Base-by-base conservation (phyloP, 2,797 vertebrate genomes). In the Muscicapa striata region DNA sequence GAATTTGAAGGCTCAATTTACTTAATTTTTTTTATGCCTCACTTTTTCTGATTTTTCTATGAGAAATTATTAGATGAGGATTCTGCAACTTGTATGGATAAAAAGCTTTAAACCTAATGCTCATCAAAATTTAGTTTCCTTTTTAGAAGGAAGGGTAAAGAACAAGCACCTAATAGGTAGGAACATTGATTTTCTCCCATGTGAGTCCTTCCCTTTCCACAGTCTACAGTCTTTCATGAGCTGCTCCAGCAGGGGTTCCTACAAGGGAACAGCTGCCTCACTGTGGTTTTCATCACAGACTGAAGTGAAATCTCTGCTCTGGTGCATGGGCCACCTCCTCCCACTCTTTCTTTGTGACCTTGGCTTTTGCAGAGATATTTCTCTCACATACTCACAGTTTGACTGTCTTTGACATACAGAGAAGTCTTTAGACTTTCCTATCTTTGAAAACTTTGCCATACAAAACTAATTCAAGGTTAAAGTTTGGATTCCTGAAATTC, bases 241-340 rank as follows among this genome's bases (percentile, higher is more conserved):
- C 21, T 27, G 30, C 5, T 59, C 19, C 10, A 32, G 16, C 20
- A 16, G 8, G n/a, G 11, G 9, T 18, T 27, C 5, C 27, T 75
- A 36, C 10, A 63, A 24, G 7, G 8, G 3, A 6, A 5, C 8
- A 45, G n/a, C 17, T 77, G n/a, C 15, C 6, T 70, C 38, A 27
- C 24, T 20, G 16, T 19, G 21, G 4, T 38, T 10, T 58, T 58
- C 48, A 64, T 7, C 5, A 4, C 24, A 63, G 26, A 21, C 38
- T 70, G 43, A 46, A n/a, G 17, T 15, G 8, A 12, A 70, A 51
- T 58, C 29, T 57, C 20, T 83, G 6, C 16, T 38, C 36, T 45
- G 38, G 48, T 0, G 0, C 23, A 27, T n/a, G 36, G 10, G 45
- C 5, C 10, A 26, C 23, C 10, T 26, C 10, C 8, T 45, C 17